A percentile compares a stretch with the other conserved stretches of the same genome.
Evolutionary conservation across 2,113 vertebrate genomes (phyloP).

Genomic region (Calidris pugnax): DNA sequence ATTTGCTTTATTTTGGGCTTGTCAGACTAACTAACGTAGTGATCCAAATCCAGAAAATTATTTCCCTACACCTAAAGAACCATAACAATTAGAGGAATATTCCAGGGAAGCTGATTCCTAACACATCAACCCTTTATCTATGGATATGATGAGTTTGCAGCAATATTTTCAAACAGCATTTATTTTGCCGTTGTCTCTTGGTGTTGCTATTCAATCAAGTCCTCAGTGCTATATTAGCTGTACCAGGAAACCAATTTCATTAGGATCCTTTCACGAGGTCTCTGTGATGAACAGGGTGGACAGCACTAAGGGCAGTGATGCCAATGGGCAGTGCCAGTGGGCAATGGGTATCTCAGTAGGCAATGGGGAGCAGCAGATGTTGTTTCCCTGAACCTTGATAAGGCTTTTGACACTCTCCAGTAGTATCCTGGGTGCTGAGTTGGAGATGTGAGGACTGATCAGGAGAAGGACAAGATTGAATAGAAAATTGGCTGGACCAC

Average conservation of each 20-base stretch:
- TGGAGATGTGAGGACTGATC: background rate
- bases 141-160: background rate
- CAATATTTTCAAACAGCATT: constrained; percentile 14
- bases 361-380: background rate
- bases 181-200: background rate
- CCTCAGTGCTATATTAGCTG: background rate
- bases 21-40: constrained; percentile 63
- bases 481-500: background rate
- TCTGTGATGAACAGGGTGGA: background rate
- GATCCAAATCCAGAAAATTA: constrained; percentile 54
- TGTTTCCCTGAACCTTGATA: background rate
- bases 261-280: background rate
- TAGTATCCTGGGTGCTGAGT: background rate
- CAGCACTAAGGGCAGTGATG: background rate
- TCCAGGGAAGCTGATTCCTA: constrained; percentile 7
- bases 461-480: background rate
- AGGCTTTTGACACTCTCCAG: background rate
- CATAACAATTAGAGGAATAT: constrained; percentile 26
- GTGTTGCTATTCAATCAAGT: background rate
- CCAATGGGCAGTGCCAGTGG: background rate
- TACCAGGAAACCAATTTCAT: background rate
- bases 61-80: background rate
- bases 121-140: background rate
- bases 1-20: constrained; percentile 54
- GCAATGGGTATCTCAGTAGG: background rate